phyloP scores from a whole-genome alignment of 1,140 invertebrate genomes.

The Limonius californicus region DNA sequence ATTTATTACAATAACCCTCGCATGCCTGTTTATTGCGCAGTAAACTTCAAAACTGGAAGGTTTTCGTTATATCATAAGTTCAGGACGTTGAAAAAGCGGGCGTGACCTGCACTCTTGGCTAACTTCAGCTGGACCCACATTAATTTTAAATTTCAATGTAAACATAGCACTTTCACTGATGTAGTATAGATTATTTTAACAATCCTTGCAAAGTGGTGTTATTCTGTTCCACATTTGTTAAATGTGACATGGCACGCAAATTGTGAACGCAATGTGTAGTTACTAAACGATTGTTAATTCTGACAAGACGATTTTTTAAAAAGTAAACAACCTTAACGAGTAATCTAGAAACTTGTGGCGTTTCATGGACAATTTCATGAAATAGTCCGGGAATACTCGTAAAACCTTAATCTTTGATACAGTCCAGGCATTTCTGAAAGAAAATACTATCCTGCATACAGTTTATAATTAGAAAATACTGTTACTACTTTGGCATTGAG shows the following conservation, averaged over 20 bases:
- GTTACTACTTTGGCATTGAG: too few relatives aligned
- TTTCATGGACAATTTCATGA: too few relatives aligned
- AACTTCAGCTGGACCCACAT: background rate
- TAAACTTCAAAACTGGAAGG: too few relatives aligned
- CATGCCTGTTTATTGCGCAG: too few relatives aligned
- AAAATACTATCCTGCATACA: too few relatives aligned
- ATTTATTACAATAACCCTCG: too few relatives aligned
- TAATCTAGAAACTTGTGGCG: background rate
- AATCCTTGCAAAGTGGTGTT: background rate
- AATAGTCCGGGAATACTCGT: too few relatives aligned
- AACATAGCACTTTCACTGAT: conserved; percentile 11
- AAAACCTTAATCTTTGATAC: too few relatives aligned
- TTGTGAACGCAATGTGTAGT: conserved; percentile 3
- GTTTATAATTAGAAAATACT: too few relatives aligned
- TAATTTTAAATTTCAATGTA: conserved; percentile 14
- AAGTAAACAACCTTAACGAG: too few relatives aligned
- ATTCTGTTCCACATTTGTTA: conserved; percentile 5
- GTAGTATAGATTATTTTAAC: conserved; percentile 5
- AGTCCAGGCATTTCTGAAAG: too few relatives aligned
- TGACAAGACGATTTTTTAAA: background rate
- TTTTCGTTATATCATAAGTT: too few relatives aligned
- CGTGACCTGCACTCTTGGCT: background rate
- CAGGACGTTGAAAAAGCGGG: background rate
- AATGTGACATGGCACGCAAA: conserved; percentile 14
- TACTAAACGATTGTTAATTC: background rate